These are phyloP conservation scores for Accipiter cooperii DNA, from an alignment of 2,113 vertebrate species.

Conservation along the genomic window DNA sequence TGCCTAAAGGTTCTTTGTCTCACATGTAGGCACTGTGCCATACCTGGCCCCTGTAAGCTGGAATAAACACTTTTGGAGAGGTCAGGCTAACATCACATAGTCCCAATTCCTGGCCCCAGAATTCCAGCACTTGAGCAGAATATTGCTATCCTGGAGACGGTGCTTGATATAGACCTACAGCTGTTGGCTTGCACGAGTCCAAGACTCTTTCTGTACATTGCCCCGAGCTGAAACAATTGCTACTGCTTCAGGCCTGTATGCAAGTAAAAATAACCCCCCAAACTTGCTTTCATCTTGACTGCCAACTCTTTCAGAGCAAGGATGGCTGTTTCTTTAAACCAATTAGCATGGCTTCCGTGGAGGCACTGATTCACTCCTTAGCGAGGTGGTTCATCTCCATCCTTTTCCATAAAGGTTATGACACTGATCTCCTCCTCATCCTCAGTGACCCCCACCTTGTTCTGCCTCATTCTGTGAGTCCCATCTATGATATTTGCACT, in stretches of 20 bases:
- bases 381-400: neutral
- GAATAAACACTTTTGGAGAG: neutral
- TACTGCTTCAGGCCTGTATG: neutral
- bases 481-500: neutral
- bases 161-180: neutral
- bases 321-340: neutral
- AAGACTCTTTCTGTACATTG: neutral
- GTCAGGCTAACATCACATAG: neutral
- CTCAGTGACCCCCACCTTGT: neutral
- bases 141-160: neutral
- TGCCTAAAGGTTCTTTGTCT: neutral
- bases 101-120: neutral
- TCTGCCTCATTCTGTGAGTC: neutral
- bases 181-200: neutral
- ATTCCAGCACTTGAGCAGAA: neutral
- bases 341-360: neutral
- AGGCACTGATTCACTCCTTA: neutral
- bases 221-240: neutral
- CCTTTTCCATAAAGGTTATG: neutral
- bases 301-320: neutral
- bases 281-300: neutral
- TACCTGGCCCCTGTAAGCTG: neutral
- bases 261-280: neutral
- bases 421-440: neutral
- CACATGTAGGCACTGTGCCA: neutral